Conservation (phyloP, 2,113 vertebrate species). For the Callopanchax toddi region DNA sequence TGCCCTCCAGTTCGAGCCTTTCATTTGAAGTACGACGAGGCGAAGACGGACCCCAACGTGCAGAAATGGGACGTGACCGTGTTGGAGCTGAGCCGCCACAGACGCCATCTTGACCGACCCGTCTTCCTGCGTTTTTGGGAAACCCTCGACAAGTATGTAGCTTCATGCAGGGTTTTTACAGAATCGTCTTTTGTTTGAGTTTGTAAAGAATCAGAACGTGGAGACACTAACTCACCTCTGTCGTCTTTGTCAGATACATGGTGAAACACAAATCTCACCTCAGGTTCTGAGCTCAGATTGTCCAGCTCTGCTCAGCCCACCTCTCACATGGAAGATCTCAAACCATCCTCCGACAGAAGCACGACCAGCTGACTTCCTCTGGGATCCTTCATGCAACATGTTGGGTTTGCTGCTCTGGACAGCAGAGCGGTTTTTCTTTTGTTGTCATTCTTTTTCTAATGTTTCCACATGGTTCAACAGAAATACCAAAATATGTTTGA, state of each 20-base stretch:
- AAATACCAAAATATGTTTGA: constrained; percentile 69
- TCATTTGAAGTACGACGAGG: constrained; percentile 97
- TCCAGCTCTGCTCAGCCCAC: constrained; percentile 10
- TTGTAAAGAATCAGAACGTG: neutral
- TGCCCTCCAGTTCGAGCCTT: constrained; percentile 91
- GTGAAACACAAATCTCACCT: constrained; percentile 99
- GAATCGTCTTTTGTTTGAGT: neutral
- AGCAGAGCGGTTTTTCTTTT: constrained; percentile 30
- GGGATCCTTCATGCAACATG: constrained; percentile 11
- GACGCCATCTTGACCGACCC: constrained; percentile 94
- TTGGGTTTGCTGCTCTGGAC: constrained; percentile 45
- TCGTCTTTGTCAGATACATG: constrained; percentile 87
- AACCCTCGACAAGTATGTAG: constrained; percentile 92
- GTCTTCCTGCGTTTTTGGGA: constrained; percentile 98
- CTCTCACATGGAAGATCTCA: constrained; percentile 2
- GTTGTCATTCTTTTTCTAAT: constrained; percentile 59
- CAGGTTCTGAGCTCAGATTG: constrained; percentile 87
- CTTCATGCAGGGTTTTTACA: neutral
- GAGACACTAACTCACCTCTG: neutral
- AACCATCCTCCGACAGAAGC: constrained; percentile 14
- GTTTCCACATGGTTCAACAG: constrained; percentile 52
- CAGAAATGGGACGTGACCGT: constrained; percentile 98
- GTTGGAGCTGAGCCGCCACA: constrained; percentile 96
- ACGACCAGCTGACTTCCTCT: constrained; percentile 5
- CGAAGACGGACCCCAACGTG: constrained; percentile 94